Conservation (phyloP, 2,888 invertebrate species). For the Metopia argyrocephala region DNA sequence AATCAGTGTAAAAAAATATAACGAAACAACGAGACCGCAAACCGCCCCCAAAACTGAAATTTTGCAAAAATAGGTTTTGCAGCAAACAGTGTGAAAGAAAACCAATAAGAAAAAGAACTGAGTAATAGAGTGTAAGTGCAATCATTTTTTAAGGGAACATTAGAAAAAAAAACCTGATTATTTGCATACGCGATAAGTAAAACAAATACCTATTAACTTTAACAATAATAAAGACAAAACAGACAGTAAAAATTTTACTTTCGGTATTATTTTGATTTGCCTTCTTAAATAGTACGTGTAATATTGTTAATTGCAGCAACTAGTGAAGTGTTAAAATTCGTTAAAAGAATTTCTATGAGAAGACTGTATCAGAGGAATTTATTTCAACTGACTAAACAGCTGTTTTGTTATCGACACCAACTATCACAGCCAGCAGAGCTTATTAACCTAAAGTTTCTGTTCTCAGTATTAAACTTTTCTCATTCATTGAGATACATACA, state of each 20-base stretch:
- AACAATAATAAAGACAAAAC: too few relatives aligned
- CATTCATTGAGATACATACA: neutral
- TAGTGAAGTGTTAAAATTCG: neutral
- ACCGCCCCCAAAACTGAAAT: neutral
- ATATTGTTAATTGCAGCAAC: neutral
- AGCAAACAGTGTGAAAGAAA: neutral
- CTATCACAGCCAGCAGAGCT: neutral
- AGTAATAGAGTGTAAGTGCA: neutral
- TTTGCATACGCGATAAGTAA: neutral
- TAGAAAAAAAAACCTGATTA: neutral
- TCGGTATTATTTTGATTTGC: too few relatives aligned
- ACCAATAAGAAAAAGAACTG: neutral
- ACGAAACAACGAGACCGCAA: neutral
- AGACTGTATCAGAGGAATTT: neutral
- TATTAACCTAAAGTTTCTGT: neutral
- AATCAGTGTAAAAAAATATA: neutral
- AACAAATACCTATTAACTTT: neutral
- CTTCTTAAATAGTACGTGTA: neutral
- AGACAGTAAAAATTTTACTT: neutral
- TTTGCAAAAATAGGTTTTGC: neutral
- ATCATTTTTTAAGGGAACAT: constrained; percentile 4
- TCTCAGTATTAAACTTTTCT: constrained; percentile 14
- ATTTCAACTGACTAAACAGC: neutral
- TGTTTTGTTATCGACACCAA: constrained; percentile 1
- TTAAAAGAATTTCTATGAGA: neutral